Evolutionary conservation across 1,140 invertebrate species (phyloP).

Genomic region (Nixonia krombeini): DNA sequence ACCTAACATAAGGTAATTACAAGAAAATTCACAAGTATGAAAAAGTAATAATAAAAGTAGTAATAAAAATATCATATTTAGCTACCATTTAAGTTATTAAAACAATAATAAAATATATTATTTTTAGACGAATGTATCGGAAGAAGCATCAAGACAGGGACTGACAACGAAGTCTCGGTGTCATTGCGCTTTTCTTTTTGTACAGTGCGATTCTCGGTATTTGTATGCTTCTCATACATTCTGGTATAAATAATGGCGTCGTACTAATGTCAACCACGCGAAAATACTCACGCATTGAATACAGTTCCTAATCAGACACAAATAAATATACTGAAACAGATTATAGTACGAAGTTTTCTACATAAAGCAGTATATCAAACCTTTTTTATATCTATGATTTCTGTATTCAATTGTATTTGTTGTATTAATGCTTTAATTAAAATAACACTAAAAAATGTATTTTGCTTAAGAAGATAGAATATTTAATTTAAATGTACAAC

Average conservation of each 20-base stretch:
- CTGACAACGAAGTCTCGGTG: conserved; percentile 75
- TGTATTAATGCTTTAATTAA: too few species aligned
- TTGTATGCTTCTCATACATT: conserved; percentile 74
- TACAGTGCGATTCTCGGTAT: conserved; percentile 73
- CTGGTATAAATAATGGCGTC: conserved; percentile 72
- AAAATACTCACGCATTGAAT: not conserved
- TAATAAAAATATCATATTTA: conserved; percentile 18
- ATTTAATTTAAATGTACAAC: too few species aligned
- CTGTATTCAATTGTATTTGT: too few species aligned
- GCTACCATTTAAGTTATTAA: too few species aligned
- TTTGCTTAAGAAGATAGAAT: too few species aligned
- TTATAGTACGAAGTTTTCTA: too few species aligned
- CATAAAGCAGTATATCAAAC: too few species aligned
- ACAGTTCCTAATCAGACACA: not conserved
- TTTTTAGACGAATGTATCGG: conserved; percentile 55
- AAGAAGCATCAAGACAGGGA: conserved; percentile 62
- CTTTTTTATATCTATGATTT: too few species aligned
- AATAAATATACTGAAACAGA: too few species aligned
- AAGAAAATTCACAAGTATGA: conserved; percentile 32
- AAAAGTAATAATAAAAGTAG: conserved; percentile 37
- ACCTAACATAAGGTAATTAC: conserved; percentile 23
- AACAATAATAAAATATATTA: too few species aligned
- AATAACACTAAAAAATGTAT: too few species aligned
- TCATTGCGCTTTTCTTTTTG: conserved; percentile 73
- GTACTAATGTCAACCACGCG: conserved; percentile 51